Evolutionary conservation across 53 echinoderm and acorn worm species (phyloP).

Genomic region (Holothuria scabra): DNA sequence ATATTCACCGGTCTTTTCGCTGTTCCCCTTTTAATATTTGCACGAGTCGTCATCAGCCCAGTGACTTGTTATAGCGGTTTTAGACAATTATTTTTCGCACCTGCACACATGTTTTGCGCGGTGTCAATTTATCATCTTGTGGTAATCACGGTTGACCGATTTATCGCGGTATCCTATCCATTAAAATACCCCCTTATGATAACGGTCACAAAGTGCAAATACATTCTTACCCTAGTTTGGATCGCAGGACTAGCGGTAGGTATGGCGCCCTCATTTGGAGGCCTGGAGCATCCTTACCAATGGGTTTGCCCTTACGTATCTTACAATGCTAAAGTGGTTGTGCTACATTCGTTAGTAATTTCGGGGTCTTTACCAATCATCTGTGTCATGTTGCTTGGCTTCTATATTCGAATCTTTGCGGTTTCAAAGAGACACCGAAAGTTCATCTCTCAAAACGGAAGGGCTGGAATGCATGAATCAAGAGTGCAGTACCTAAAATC

Average conservation of each 20-base stretch:
- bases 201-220: not conserved
- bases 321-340: not conserved
- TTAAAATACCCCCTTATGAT: conserved; percentile 21
- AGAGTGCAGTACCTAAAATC: not conserved
- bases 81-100: conserved; percentile 11
- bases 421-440: conserved; percentile 11
- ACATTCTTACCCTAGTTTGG: not conserved
- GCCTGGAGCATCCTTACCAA: not conserved
- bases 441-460: not conserved
- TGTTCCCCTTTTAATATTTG: conserved; percentile 14
- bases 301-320: conserved; percentile 12
- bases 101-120: conserved; percentile 15
- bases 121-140: conserved; percentile 23
- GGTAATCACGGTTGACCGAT: conserved; percentile 23
- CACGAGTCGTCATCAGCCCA: conserved; percentile 7
- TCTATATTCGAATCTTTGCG: conserved; percentile 13
- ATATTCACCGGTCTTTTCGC: conserved; percentile 32
- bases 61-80: conserved; percentile 17
- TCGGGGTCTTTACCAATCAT: not conserved
- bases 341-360: not conserved
- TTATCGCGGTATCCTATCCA: conserved; percentile 12
- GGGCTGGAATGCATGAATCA: not conserved
- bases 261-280: not conserved
- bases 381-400: not conserved
- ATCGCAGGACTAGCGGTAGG: not conserved